phyloP scores from a whole-genome alignment of 2,888 invertebrate genomes.

The Ectemnius cavifrons region DNA sequence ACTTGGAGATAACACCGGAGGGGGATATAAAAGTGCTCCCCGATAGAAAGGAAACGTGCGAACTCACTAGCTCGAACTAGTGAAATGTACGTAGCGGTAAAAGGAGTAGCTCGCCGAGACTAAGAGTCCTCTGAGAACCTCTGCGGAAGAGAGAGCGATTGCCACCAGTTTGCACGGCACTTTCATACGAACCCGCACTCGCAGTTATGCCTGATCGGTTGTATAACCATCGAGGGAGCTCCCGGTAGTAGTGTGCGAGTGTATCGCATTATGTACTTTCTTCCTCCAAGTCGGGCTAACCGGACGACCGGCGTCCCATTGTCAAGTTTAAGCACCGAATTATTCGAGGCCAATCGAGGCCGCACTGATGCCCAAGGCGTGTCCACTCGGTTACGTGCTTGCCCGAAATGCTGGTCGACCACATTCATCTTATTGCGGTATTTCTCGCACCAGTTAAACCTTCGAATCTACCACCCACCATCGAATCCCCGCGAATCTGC shows the following conservation, averaged over 20 bases:
- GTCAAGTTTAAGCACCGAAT: constrained; percentile 72
- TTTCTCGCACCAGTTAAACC: too few species aligned
- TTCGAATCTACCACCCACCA: neutral
- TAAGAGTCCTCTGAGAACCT: constrained; percentile 56
- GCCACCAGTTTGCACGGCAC: constrained; percentile 42
- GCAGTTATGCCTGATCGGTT: constrained; percentile 56
- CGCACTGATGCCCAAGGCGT: constrained; percentile 15
- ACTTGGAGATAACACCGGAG: too few species aligned
- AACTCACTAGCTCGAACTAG: neutral
- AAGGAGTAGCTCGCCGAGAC: constrained; percentile 11
- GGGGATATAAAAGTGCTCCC: too few species aligned
- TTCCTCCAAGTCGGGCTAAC: constrained; percentile 58
- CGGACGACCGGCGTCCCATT: constrained; percentile 67
- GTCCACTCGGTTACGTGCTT: neutral
- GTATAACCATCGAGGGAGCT: constrained; percentile 55
- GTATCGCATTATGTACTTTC: constrained; percentile 59
- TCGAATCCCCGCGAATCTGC: neutral
- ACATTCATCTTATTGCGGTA: too few species aligned
- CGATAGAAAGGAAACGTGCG: too few species aligned
- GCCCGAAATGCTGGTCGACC: too few species aligned
- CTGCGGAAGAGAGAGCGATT: constrained; percentile 66
- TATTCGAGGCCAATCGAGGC: constrained; percentile 35
- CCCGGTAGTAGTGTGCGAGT: constrained; percentile 52
- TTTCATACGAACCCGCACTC: constrained; percentile 49
- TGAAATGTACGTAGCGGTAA: constrained; percentile 4